Evolutionary conservation across 2,888 invertebrate genomes (phyloP), one percentile per base, ranked within the genome.

Genomic region (Diogma glabrata): DNA sequence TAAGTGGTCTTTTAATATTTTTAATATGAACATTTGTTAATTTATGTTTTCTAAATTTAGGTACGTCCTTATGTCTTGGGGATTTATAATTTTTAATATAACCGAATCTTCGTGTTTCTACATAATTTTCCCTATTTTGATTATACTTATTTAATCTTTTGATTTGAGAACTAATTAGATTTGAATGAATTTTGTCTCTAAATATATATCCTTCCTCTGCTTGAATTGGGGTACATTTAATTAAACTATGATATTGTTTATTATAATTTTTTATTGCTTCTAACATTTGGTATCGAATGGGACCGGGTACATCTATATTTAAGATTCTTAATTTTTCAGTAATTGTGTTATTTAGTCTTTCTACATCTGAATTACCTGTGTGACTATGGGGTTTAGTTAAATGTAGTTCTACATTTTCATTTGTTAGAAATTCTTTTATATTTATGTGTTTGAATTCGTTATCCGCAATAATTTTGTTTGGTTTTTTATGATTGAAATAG

Each of bases 271-370:
- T 3, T 7, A 36, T 36, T 7, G 36, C 36, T 33, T 33, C 10
- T 10, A 33, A 14, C 33, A 33, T 33, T 33, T 28, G 28, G n/a
- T 12, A 12, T 28, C 28, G 9, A 3, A 28, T 28, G 9, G 28
- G 28, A n/a, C n/a, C n/a, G 9, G n/a, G n/a, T 3, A 12, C 10
- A 9, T 20, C 22, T 7, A 20, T 12, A n/a, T 7, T 14, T 36
- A 49, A 20, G 7, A 38, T 20, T 49, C 49, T 33, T 14, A 49
- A 22, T 22, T 49, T 49, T 36, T 49, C 49, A 6, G 20, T 33
- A 8, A 49, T 3, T 33, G 49, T 49, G 6, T 49, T 28, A 28
- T 33, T 33, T 4, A 33, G 33, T 7, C 33, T 4, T 12, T 28
- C 38, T 38, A 38, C 19, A 19, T 38, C 6, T 19, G 40, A 17